These are phyloP conservation scores for Drosophila varians DNA, from an alignment of 1,140 invertebrate genomes.

Conservation along the genomic window DNA sequence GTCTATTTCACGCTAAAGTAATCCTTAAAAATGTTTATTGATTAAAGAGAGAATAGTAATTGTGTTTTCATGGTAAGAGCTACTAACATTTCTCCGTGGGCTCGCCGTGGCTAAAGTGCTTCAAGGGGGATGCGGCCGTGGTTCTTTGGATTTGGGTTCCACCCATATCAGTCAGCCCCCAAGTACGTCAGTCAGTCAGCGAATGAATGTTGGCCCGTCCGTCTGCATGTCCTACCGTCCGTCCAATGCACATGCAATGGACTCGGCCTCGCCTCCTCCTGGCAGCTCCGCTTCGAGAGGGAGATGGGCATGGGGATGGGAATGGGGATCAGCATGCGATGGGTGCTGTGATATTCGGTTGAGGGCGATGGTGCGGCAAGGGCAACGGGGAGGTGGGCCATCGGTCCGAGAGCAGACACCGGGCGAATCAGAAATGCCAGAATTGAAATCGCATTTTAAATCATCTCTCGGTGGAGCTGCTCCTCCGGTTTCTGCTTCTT, in stretches of 20 bases:
- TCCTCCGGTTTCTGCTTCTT: constrained; percentile 6
- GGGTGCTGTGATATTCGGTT: constrained; percentile 38
- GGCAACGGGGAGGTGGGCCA: neutral
- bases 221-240: neutral
- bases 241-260: constrained; percentile 64
- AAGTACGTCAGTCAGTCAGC: constrained; percentile 76
- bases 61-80: neutral
- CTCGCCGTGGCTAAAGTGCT: neutral
- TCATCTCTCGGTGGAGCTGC: constrained; percentile 62
- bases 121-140: constrained; percentile 11
- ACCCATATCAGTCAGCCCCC: constrained; percentile 75
- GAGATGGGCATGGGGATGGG: too few species aligned
- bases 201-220: constrained; percentile 31
- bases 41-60: neutral
- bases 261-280: constrained; percentile 52
- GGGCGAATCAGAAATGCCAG: constrained; percentile 83
- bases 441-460: constrained; percentile 84
- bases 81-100: constrained; percentile 5
- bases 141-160: constrained; percentile 33
- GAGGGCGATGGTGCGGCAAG: neutral
- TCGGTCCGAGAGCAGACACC: constrained; percentile 22
- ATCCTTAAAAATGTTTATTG: neutral
- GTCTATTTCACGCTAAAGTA: neutral
- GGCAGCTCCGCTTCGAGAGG: constrained; percentile 6
- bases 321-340: constrained; percentile 75